phyloP scores from a whole-genome alignment of 2,797 vertebrate genomes.

The Pterois miles region DNA sequence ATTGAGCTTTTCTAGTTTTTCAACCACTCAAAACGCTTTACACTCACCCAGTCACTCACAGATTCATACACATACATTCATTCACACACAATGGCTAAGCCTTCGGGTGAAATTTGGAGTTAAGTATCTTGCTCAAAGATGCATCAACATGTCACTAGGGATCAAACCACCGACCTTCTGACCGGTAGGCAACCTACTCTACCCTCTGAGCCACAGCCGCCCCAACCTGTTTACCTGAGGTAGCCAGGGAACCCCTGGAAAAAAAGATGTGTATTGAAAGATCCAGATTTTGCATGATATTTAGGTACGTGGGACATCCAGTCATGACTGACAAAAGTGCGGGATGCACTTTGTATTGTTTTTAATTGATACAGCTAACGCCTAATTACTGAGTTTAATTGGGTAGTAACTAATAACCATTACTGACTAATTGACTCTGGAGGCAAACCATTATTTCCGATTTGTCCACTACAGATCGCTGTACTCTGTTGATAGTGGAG shows the following conservation, averaged over 20 bases:
- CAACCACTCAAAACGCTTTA: no score
- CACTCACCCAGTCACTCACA: no score
- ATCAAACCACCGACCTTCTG: no score
- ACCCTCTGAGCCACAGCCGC: no score
- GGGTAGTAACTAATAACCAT: constrained; percentile 1
- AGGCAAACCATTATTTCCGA: background rate
- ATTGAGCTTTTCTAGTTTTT: no score
- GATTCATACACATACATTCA: no score
- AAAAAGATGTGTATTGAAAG: background rate
- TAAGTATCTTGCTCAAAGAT: no score
- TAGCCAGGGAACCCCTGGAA: background rate
- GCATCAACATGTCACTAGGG: no score
- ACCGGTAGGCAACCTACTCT: no score
- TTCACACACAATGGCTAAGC: no score
- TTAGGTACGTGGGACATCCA: background rate
- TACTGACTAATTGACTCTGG: constrained; percentile 7
- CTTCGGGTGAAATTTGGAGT: no score
- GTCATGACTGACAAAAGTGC: constrained; percentile 9
- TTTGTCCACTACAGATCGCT: background rate
- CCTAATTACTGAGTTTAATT: constrained; percentile 27
- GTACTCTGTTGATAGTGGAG: background rate
- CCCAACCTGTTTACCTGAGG: background rate
- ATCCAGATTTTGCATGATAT: background rate
- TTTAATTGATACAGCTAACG: constrained; percentile 20
- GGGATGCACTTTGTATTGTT: constrained; percentile 1